phyloP scores from a whole-genome alignment of 2,888 invertebrate genomes.

The Priocnemis perturbator region DNA sequence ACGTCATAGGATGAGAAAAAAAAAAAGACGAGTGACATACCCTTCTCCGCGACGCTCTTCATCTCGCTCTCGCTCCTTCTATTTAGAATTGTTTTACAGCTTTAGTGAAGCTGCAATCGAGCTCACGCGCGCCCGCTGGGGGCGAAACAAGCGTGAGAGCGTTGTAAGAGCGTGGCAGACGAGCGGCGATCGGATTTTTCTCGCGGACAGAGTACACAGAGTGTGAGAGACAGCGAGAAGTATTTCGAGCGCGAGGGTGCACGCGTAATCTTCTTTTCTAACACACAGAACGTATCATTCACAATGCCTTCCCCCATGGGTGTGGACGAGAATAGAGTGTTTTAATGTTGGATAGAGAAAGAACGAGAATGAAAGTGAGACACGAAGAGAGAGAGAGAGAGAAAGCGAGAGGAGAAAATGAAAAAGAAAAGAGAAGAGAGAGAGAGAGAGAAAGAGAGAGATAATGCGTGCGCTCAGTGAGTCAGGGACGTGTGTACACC shows the following conservation, averaged over 20 bases:
- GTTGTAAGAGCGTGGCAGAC: not conserved
- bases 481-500: constrained; percentile 13
- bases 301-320: too few species aligned
- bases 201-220: too few species aligned
- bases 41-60: too few species aligned
- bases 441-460: constrained; percentile 6
- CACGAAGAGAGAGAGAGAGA: not conserved
- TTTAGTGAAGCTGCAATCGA: too few species aligned
- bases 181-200: not conserved
- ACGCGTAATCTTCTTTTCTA: too few species aligned
- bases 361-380: not conserved
- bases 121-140: not conserved
- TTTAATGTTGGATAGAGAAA: not conserved
- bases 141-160: not conserved
- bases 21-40: not conserved
- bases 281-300: too few species aligned
- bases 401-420: not conserved
- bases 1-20: not conserved
- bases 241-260: too few species aligned
- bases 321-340: too few species aligned
- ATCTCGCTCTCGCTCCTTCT: too few species aligned
- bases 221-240: too few species aligned
- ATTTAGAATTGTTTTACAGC: too few species aligned
- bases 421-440: constrained; percentile 6
- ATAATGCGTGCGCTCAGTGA: constrained; percentile 2